Base-by-base conservation (phyloP, 2,888 invertebrate genomes). In the Psylliodes chrysocephalus region DNA sequence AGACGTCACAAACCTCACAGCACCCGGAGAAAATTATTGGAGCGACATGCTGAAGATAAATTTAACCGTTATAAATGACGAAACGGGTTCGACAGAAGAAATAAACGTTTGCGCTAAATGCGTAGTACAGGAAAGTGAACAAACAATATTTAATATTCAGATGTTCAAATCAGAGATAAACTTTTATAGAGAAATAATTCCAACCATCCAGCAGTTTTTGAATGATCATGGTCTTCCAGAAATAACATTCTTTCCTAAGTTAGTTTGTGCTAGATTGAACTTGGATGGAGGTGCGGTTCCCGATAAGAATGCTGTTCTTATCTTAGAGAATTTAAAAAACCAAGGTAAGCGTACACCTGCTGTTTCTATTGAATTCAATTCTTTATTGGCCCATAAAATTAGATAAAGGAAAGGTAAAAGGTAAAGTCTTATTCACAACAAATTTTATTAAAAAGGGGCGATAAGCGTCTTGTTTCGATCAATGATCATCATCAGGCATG, bases 261-360 rank as follows among this genome's bases (percentile, higher is more conserved):
- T 81, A 55, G 86, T 83, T 67, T 86, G 86, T 0, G 77, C 76
- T 40, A 64, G 67, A 55, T 60, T 70, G 0, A 70, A 64, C 63
- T 55, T 73, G 51, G 51, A 65, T 1, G 56, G 49, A 2, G n/a
- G 17, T 0, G 66, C 35, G n/a, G 73, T 73, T 7, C 15, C 49
- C 1, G 85, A 86, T 65, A 80, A 84, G 0, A 78, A 86, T 64
- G 85, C 86, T 0, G 81, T 84, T 0, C 76, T 87, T n/a, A 66
- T 87, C 1, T 74, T 86, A 72, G 85, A 86, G 63, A 85, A 87
- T 73, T 68, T 86, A 2, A 83, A n/a, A n/a, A n/a, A n/a, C n/a
- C n/a, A n/a, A 49, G 65, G 68, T 70, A 62, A 42, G 33, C 19
- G n/a, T n/a, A n/a, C n/a, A n/a, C n/a, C n/a, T n/a, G n/a, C n/a